Evolutionary conservation across 2,113 vertebrate species (phyloP).

Genomic region (Promerops cafer): DNA sequence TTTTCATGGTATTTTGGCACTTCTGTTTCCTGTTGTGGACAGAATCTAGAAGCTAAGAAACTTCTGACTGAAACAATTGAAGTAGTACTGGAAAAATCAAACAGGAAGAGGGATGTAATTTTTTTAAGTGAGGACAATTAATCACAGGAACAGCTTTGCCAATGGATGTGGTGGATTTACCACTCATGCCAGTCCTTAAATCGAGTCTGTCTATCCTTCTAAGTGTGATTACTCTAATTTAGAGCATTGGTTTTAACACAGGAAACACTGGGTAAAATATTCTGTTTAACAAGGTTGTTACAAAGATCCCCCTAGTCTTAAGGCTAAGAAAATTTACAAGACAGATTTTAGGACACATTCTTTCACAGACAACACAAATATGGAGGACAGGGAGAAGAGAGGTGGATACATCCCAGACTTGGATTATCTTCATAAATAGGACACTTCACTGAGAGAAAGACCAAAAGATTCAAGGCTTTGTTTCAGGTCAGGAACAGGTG

Average conservation of each 20-base stretch:
- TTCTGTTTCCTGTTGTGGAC: constrained; percentile 56
- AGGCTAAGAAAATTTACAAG: background rate
- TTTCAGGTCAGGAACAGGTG: background rate
- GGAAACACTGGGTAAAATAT: background rate
- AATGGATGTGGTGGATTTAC: background rate
- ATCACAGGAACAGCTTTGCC: background rate
- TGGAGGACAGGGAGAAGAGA: background rate
- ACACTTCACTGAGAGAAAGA: background rate
- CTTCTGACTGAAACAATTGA: constrained; percentile 33
- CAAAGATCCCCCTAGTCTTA: background rate
- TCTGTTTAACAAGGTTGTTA: background rate
- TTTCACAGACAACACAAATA: background rate
- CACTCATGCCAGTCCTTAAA: background rate
- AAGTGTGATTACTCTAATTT: background rate
- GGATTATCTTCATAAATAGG: background rate
- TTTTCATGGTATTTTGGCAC: constrained; percentile 41
- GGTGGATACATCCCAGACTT: fast-evolving
- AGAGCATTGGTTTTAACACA: background rate
- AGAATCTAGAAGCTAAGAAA: constrained; percentile 39
- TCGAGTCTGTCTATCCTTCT: background rate
- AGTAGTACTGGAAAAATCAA: constrained; percentile 25
- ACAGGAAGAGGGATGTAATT: constrained; percentile 31
- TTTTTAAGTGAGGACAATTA: constrained; percentile 8
- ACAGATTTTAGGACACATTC: background rate
- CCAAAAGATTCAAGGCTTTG: background rate